These are phyloP conservation scores for Vultur gryphus DNA, from an alignment of 2,797 vertebrate species.

Conservation along the genomic window DNA sequence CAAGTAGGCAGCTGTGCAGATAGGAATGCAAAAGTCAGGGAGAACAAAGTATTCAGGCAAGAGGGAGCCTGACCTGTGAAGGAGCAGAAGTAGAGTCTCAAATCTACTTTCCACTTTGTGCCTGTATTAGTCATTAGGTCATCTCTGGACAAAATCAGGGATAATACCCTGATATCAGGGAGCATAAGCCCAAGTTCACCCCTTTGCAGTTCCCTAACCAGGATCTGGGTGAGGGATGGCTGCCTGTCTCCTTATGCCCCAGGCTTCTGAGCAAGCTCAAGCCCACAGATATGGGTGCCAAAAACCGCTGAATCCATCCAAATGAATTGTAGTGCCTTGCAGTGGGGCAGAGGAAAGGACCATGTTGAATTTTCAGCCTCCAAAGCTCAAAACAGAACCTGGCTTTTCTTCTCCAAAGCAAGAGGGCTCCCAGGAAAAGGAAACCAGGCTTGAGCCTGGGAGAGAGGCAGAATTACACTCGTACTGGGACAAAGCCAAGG, in stretches of 20 bases:
- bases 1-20: background rate
- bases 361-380: background rate
- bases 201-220: background rate
- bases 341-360: background rate
- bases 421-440: background rate
- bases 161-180: background rate
- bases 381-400: background rate
- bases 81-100: background rate
- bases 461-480: background rate
- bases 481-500: background rate
- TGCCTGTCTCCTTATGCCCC: background rate
- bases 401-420: background rate
- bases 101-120: background rate
- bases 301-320: background rate
- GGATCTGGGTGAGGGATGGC: background rate
- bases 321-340: background rate
- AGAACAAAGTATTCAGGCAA: background rate
- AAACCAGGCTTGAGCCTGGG: background rate
- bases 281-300: background rate
- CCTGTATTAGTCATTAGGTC: background rate
- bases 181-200: background rate
- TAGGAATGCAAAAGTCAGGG: background rate
- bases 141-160: background rate
- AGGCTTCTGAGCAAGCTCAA: background rate
- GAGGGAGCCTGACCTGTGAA: background rate